These are phyloP conservation scores for Leuciscus idus DNA, from an alignment of 2,113 vertebrate genomes.

Conservation along the genomic window DNA sequence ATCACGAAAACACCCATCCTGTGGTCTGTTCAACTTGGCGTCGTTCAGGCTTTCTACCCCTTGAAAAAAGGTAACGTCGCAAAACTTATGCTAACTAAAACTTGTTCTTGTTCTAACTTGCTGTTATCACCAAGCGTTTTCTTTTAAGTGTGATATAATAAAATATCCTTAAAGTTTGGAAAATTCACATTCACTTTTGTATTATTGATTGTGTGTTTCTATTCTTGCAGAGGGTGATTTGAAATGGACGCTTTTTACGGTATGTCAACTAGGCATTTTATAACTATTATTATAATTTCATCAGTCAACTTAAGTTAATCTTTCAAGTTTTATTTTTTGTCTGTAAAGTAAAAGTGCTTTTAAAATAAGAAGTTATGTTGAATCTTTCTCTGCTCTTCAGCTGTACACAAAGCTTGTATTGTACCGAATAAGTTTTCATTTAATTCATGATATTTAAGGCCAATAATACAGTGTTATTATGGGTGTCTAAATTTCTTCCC, in stretches of 20 bases:
- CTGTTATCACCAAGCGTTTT: background rate
- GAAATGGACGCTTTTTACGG: background rate
- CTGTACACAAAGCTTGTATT: background rate
- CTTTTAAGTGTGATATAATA: background rate
- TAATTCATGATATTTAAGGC: background rate
- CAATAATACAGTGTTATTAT: background rate
- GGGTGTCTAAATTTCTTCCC: too few species aligned
- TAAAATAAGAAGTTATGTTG: background rate
- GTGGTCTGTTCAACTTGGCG: background rate
- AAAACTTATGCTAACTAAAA: background rate
- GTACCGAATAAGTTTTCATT: background rate
- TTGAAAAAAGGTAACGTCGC: background rate
- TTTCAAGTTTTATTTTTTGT: background rate
- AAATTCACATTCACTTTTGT: too few species aligned
- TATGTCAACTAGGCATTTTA: background rate
- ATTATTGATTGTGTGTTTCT: background rate
- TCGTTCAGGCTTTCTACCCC: background rate
- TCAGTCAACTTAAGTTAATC: background rate
- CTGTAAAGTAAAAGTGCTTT: background rate
- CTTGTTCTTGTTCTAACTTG: too few species aligned
- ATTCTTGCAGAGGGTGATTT: background rate
- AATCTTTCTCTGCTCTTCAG: background rate
- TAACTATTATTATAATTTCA: too few species aligned
- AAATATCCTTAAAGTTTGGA: background rate
- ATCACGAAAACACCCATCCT: background rate